These are phyloP conservation scores for Elephas maximus DNA, from an alignment of 2,113 vertebrate genomes.

Conservation along the genomic window DNA sequence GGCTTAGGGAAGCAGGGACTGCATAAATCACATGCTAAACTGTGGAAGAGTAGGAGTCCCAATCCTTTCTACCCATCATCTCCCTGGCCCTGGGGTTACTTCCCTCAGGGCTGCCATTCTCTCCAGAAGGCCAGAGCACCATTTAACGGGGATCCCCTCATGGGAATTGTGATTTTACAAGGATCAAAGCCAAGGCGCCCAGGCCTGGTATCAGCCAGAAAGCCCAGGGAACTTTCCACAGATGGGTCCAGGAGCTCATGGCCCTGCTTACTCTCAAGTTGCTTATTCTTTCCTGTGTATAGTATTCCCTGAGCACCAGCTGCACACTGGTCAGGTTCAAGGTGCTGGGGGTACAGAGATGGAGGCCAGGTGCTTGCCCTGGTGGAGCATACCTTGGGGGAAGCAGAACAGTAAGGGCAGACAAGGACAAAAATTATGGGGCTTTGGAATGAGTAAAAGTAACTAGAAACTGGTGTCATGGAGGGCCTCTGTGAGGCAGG, in stretches of 20 bases:
- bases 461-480: no score
- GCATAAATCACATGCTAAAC: not conserved
- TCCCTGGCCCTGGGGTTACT: not conserved
- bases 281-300: accelerated
- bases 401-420: not conserved
- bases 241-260: not conserved
- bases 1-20: not conserved
- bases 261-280: no score
- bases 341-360: not conserved
- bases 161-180: not conserved
- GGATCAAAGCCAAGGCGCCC: not conserved
- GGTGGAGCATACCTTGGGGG: not conserved
- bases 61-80: accelerated
- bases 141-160: not conserved
- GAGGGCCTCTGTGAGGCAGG: no score
- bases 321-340: accelerated
- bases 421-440: no score
- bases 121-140: not conserved
- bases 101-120: not conserved
- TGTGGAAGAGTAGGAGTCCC: not conserved
- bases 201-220: not conserved
- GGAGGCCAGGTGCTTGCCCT: no score
- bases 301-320: accelerated
- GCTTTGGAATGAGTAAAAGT: not conserved
- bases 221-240: not conserved